These are phyloP conservation scores for Atopsyche davidsoni DNA, from an alignment of 1,140 invertebrate species.

Conservation along the genomic window DNA sequence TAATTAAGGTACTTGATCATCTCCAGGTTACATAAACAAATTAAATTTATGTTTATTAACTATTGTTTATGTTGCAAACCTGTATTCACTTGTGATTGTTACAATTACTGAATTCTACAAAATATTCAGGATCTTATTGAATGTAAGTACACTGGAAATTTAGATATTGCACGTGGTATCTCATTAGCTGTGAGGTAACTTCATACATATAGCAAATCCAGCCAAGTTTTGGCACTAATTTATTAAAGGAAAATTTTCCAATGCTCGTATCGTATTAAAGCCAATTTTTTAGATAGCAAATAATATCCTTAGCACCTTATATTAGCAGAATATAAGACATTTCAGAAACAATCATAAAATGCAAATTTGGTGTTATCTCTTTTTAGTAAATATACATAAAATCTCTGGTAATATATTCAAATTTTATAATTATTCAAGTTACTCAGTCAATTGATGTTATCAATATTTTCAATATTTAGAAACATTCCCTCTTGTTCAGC, in stretches of 20 bases:
- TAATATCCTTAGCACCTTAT: slow-evolving; percentile 1
- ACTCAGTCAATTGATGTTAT: not conserved
- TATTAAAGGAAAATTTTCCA: not conserved
- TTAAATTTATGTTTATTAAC: no score
- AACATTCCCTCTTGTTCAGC: no score
- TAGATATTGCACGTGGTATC: no score
- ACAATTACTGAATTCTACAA: no score
- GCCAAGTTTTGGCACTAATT: not conserved
- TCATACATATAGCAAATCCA: not conserved
- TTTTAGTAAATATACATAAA: not conserved
- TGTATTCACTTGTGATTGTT: no score
- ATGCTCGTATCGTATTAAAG: not conserved
- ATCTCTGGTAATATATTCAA: not conserved
- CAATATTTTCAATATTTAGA: not conserved
- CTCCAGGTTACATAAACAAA: no score
- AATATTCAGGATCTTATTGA: no score
- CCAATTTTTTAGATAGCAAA: slow-evolving; percentile 2
- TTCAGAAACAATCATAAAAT: not conserved
- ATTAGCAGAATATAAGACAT: not conserved
- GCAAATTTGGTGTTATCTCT: not conserved
- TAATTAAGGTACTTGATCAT: no score
- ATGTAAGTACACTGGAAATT: no score
- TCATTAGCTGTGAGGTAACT: no score
- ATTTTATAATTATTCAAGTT: not conserved
- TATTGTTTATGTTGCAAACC: no score